phyloP scores from a whole-genome alignment of 2,113 vertebrate species.

The Atherinomorus stipes region DNA sequence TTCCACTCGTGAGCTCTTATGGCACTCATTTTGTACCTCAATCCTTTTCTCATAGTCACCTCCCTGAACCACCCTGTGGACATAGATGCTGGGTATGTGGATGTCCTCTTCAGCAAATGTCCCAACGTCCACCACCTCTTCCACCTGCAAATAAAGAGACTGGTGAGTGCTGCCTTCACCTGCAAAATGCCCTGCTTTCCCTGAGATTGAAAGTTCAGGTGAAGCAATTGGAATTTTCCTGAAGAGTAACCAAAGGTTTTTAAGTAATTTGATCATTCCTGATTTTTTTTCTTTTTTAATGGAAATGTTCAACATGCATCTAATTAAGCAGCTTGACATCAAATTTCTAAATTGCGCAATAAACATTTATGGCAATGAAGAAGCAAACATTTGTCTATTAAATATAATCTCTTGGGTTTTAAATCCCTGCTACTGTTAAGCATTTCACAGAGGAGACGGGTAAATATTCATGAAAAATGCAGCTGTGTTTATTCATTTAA shows the following conservation, averaged over 20 bases:
- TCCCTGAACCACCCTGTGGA: conserved; percentile 93
- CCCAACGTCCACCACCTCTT: conserved; percentile 96
- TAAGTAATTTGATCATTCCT: neutral
- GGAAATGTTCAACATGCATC: neutral
- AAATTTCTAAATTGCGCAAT: neutral
- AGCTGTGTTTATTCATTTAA: conserved; percentile 28
- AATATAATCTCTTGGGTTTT: neutral
- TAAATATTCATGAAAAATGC: conserved; percentile 34
- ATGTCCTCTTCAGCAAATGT: conserved; percentile 94
- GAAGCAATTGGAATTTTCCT: too few relatives aligned
- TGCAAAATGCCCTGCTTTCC: conserved; percentile 23
- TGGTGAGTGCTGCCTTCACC: conserved; percentile 14
- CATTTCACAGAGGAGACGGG: conserved; percentile 9
- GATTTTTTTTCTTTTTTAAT: too few relatives aligned
- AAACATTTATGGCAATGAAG: neutral
- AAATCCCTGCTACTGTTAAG: neutral
- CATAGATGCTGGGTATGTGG: conserved; percentile 95
- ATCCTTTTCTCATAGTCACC: conserved; percentile 92
- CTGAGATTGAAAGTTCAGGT: conserved; percentile 46
- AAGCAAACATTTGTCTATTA: conserved; percentile 3
- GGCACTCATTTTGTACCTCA: conserved; percentile 84
- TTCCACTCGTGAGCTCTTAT: conserved; percentile 6
- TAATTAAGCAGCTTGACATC: conserved; percentile 1
- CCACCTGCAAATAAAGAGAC: conserved; percentile 85
- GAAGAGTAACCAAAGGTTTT: neutral